These are phyloP conservation scores for Apoderus coryli DNA, from an alignment of 2,888 invertebrate genomes.

Conservation along the genomic window DNA sequence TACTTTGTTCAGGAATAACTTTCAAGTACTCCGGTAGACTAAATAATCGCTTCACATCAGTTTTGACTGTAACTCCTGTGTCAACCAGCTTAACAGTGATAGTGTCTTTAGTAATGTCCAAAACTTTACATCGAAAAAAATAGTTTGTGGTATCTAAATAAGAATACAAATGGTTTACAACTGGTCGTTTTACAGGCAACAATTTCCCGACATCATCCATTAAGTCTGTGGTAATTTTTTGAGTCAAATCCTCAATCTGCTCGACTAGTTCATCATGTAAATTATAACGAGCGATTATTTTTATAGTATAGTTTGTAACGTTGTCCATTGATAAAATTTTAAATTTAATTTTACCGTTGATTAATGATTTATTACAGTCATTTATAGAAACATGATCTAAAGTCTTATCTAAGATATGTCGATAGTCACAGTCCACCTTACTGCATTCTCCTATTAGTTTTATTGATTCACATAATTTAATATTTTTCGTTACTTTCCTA, in stretches of 20 bases:
- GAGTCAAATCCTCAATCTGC: conserved; percentile 12
- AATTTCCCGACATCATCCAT: too few relatives aligned
- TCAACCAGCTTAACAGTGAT: conserved; percentile 45
- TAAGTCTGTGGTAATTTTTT: conserved; percentile 13
- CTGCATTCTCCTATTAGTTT: conserved; percentile 52
- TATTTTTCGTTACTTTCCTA: conserved; percentile 32
- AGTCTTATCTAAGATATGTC: conserved; percentile 45
- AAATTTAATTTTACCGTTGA: conserved; percentile 42
- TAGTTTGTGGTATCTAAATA: conserved; percentile 17
- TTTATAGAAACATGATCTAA: too few relatives aligned
- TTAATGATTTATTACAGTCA: too few relatives aligned
- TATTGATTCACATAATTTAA: conserved; percentile 43
- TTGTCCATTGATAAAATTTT: conserved; percentile 41
- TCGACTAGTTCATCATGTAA: conserved; percentile 12
- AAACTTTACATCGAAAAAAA: conserved; percentile 18
- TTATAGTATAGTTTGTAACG: conserved; percentile 41
- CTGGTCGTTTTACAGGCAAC: conserved; percentile 9
- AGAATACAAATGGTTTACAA: conserved; percentile 16
- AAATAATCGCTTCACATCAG: conserved; percentile 33
- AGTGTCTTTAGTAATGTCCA: conserved; percentile 16
- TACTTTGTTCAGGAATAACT: conserved; percentile 33
- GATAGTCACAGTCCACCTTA: conserved; percentile 39
- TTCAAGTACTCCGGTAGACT: conserved; percentile 38
- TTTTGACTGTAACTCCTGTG: conserved; percentile 36
- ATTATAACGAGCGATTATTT: conserved; percentile 21